These are phyloP conservation scores for Andrena hattorfiana DNA, from an alignment of 2,888 invertebrate genomes.

Conservation along the genomic window DNA sequence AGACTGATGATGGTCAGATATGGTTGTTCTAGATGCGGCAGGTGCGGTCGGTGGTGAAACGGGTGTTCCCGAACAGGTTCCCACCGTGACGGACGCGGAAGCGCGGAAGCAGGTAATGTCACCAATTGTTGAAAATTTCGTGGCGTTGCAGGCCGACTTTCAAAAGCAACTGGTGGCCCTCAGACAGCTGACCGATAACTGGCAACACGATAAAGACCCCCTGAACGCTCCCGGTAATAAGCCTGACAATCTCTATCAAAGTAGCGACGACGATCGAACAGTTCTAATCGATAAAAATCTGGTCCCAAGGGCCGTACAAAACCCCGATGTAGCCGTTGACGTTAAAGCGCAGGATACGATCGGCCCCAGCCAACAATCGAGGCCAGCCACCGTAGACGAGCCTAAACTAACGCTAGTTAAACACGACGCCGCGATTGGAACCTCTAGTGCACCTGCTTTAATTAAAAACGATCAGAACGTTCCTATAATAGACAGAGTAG, in stretches of 20 bases:
- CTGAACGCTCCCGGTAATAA: constrained; percentile 71
- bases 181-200: constrained; percentile 78
- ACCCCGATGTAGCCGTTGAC: constrained; percentile 54
- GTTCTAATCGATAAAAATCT: constrained; percentile 72
- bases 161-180: constrained; percentile 79
- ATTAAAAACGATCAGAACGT: neutral
- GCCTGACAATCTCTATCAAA: constrained; percentile 75
- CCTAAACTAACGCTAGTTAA: neutral
- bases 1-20: neutral
- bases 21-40: constrained; percentile 74
- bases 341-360: constrained; percentile 44
- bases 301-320: constrained; percentile 69
- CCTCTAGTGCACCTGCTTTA: neutral
- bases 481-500: no score
- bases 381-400: constrained; percentile 10
- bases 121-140: constrained; percentile 79
- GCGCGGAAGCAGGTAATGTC: constrained; percentile 84
- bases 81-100: constrained; percentile 77
- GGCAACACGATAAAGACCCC: constrained; percentile 75
- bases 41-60: constrained; percentile 75
- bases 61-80: constrained; percentile 74
- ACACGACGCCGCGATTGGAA: neutral
- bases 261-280: constrained; percentile 63
- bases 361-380: constrained; percentile 32
- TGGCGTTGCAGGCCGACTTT: constrained; percentile 82